Evolutionary conservation across 2,113 vertebrate species (phyloP).

Genomic region (Petroica traversi): DNA sequence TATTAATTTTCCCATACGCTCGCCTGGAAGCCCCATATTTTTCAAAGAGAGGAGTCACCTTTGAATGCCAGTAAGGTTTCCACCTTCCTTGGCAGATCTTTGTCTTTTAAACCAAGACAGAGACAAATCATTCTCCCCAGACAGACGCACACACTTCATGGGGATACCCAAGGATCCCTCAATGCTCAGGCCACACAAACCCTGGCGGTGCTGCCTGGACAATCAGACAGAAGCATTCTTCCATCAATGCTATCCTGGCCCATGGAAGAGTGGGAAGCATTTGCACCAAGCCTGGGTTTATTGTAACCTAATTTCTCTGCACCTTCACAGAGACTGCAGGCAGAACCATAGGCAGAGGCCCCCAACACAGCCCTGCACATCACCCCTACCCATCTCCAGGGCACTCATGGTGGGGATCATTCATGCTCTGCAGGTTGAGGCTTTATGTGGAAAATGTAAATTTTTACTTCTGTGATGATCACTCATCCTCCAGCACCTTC

Average conservation of each 20-base stretch:
- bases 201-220: neutral
- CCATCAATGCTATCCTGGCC: neutral
- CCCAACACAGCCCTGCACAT: neutral
- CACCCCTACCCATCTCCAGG: neutral
- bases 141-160: neutral
- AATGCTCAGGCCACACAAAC: neutral
- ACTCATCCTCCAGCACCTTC: neutral
- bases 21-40: neutral
- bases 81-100: neutral
- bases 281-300: neutral
- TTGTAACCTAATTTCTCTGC: neutral
- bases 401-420: fast-evolving
- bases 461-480: neutral
- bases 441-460: neutral
- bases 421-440: neutral
- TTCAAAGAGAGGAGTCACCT: neutral
- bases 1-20: neutral
- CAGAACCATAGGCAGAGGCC: neutral
- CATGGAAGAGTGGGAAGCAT: neutral
- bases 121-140: neutral
- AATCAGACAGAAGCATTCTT: neutral
- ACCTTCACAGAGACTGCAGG: neutral
- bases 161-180: neutral
- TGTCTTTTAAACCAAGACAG: neutral
- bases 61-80: neutral